Base-by-base conservation (phyloP, 2,888 invertebrate genomes). In the Phymatocera aterrima region DNA sequence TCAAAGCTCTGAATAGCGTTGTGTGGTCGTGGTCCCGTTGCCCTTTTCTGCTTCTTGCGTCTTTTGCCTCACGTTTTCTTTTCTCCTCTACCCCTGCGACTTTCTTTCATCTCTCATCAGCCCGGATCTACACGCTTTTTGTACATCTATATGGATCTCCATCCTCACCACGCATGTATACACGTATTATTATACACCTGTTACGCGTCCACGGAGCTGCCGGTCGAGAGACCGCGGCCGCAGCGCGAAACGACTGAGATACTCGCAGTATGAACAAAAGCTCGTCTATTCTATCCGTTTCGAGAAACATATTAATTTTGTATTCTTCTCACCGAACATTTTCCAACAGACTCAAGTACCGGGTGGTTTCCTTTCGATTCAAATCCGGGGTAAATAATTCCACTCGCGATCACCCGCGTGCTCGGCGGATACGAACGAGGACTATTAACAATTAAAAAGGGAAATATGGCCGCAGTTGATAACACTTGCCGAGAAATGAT, bases 401-500 rank as follows among this genome's bases (percentile, higher is more conserved):
- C 86, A 86, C 83, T 84, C 84, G 84, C 84, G 86, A 85, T 84
- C 43, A 68, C 85, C 82, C 80, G 78, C 84, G 85, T 85, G 88
- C 87, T 90, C 89, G 84, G 86, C 86, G 85, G 86, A 82, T 89
- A 89, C 88, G 87, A 88, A 90, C 88, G 88, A 85, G 88, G 84
- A 84, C 90, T 89, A 89, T 90, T 90, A 90, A 90, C 89, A 89
- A 90, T 86, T 85, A 89, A 89, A 88, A 86, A 87, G 85, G 88
- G 85, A 90, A 90, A 90, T 90, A 90, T 89, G 90, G 87, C 88
- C 85, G 89, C 90, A 90, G 90, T 90, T 90, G 89, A 90, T 90
- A 90, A 90, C 90, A 90, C 90, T 90, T 90, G 90, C 89, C 85
- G 89, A 89, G 87, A 89, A 90, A 90, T 90, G 90, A 90, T 90